Evolutionary conservation across 2,113 vertebrate species (phyloP).

Genomic region (Ploceus nigricollis): DNA sequence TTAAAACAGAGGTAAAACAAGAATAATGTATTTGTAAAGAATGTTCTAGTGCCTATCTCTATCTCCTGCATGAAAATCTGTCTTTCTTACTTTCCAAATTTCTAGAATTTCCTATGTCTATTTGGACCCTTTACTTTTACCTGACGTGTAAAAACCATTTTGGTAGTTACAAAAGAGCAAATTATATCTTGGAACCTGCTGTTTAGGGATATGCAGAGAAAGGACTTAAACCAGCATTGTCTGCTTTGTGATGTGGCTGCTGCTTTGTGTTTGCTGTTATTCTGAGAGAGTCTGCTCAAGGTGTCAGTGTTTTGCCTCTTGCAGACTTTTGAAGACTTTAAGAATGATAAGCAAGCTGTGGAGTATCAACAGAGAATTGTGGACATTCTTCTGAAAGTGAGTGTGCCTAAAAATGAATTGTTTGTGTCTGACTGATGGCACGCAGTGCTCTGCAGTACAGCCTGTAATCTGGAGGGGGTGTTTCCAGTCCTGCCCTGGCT

Average conservation of each 20-base stretch:
- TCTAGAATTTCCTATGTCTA: neutral
- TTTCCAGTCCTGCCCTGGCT: neutral
- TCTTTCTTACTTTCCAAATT: neutral
- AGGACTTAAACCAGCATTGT: neutral
- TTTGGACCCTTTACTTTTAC: neutral
- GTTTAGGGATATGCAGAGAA: neutral
- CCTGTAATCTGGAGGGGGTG: neutral
- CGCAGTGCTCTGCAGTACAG: neutral
- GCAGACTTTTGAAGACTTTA: conserved; percentile 99
- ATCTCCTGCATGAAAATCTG: neutral
- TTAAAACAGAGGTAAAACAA: neutral
- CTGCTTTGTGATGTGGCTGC: neutral
- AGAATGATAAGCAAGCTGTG: conserved; percentile 97
- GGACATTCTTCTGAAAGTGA: conserved; percentile 94
- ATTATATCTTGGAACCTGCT: neutral
- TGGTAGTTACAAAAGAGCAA: neutral
- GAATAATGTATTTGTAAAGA: neutral
- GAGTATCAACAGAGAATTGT: conserved; percentile 98
- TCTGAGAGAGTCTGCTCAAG: neutral
- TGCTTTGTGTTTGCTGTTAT: neutral
- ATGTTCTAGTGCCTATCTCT: neutral
- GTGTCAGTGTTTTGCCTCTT: conserved; percentile 26
- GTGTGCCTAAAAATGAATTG: neutral
- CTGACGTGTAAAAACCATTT: neutral
- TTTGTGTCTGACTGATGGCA: neutral